A percentile compares a stretch with the other conserved stretches of the same genome.
Evolutionary conservation across 2,113 vertebrate genomes (phyloP).

Genomic region (Grantiella picta): DNA sequence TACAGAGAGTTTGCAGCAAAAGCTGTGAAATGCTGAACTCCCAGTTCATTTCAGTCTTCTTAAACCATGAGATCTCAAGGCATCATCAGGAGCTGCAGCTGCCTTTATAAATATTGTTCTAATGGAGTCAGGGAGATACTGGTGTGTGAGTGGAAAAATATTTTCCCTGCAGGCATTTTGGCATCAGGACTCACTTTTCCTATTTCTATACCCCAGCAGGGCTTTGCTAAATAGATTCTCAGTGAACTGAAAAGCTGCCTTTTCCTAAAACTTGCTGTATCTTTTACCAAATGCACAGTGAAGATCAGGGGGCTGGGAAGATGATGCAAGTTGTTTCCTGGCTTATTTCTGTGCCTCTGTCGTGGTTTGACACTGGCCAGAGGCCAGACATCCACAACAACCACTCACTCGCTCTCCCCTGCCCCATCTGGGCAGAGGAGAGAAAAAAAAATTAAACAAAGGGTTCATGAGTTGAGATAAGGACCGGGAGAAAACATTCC

Average conservation of each 20-base stretch:
- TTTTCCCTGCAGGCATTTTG: neutral
- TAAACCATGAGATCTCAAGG: neutral
- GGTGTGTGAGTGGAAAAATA: neutral
- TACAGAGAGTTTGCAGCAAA: neutral
- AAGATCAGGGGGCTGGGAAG: rapidly evolving
- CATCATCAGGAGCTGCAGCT: neutral
- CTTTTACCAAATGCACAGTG: neutral
- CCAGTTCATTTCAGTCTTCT: neutral
- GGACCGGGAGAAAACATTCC: no score
- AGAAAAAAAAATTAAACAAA: no score
- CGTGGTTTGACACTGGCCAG: no score
- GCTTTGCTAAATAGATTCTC: neutral
- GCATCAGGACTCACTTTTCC: neutral
- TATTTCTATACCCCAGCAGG: neutral
- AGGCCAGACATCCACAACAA: no score
- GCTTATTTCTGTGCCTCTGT: neutral
- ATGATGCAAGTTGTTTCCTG: neutral
- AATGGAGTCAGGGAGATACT: neutral
- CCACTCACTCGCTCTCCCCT: no score
- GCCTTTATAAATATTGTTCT: neutral
- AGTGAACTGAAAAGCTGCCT: neutral
- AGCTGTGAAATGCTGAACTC: neutral
- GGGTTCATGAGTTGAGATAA: no score
- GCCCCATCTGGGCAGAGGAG: no score
- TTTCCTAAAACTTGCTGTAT: neutral